A percentile compares a stretch with the other conserved stretches of the same genome.
phyloP scores from a whole-genome alignment of 1,140 invertebrate genomes.

The Sinella curviseta region DNA sequence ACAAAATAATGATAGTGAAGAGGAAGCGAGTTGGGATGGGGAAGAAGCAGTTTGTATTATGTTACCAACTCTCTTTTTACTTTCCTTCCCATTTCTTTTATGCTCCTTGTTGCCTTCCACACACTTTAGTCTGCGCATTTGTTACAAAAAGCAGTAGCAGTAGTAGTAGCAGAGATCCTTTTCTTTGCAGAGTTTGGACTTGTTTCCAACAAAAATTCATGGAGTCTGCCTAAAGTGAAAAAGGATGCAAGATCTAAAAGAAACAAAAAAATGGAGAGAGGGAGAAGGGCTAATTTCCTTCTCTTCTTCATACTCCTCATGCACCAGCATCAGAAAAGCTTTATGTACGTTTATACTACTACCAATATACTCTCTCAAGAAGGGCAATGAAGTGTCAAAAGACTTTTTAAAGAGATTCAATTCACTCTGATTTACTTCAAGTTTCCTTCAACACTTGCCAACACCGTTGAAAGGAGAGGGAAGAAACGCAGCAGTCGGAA shows the following conservation, averaged over 20 bases:
- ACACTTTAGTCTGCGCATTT: too few species aligned
- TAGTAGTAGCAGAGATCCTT: too few species aligned
- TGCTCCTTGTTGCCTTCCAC: too few species aligned
- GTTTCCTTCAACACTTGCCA: constrained; percentile 25
- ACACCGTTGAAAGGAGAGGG: background rate
- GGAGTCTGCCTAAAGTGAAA: too few species aligned
- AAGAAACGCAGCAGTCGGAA: background rate
- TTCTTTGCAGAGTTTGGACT: too few species aligned
- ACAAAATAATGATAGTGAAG: background rate
- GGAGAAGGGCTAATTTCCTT: constrained; percentile 14
- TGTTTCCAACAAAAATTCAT: too few species aligned
- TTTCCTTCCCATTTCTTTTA: too few species aligned
- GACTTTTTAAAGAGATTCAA: constrained; percentile 21
- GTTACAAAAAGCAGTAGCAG: too few species aligned
- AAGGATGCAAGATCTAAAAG: too few species aligned
- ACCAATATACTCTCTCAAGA: constrained; percentile 1
- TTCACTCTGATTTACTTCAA: constrained; percentile 23
- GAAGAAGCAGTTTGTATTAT: background rate
- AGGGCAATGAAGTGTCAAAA: constrained; percentile 24
- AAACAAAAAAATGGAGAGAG: background rate
- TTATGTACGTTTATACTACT: background rate
- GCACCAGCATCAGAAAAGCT: background rate
- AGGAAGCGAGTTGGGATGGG: background rate
- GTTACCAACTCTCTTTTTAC: too few species aligned
- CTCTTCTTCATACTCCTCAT: background rate